Percentiles rank a stretch among this genome's conserved stretches.
These are phyloP conservation scores for Tiliacea citrago DNA, from an alignment of 2,888 invertebrate species.

Conservation along the genomic window DNA sequence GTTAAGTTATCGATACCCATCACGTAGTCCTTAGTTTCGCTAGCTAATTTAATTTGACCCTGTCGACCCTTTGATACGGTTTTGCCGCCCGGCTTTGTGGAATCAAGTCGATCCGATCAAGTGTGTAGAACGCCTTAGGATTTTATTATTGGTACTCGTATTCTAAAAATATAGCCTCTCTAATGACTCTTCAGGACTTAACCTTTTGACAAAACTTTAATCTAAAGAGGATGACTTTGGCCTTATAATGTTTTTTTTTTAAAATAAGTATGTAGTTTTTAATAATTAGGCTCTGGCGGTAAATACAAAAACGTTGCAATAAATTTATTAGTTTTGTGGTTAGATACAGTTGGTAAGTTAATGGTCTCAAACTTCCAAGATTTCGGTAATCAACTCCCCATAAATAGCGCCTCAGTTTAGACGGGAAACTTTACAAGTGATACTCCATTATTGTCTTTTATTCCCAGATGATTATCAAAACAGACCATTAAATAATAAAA, in stretches of 20 bases:
- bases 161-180: too few species aligned
- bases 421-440: slow-evolving; percentile 3
- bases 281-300: not conserved
- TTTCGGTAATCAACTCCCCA: not conserved
- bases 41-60: too few species aligned
- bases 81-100: too few species aligned
- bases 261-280: too few species aligned
- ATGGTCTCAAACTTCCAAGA: not conserved
- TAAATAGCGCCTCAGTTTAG: not conserved
- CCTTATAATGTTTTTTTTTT: not conserved
- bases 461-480: slow-evolving; percentile 6
- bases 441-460: not conserved
- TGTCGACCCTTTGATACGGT: too few species aligned
- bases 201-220: not conserved
- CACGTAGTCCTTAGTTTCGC: too few species aligned
- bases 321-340: not conserved
- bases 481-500: slow-evolving; percentile 41
- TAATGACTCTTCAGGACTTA: too few species aligned
- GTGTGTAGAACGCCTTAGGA: too few species aligned
- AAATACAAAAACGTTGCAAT: not conserved
- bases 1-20: too few species aligned
- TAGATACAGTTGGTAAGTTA: not conserved
- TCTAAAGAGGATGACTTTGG: not conserved
- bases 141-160: too few species aligned
- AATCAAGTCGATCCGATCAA: too few species aligned